Evolutionary conservation across 2,113 vertebrate genomes (phyloP), one percentile per base, ranked within the genome.

Genomic region (Onychorhynchus coronatus): DNA sequence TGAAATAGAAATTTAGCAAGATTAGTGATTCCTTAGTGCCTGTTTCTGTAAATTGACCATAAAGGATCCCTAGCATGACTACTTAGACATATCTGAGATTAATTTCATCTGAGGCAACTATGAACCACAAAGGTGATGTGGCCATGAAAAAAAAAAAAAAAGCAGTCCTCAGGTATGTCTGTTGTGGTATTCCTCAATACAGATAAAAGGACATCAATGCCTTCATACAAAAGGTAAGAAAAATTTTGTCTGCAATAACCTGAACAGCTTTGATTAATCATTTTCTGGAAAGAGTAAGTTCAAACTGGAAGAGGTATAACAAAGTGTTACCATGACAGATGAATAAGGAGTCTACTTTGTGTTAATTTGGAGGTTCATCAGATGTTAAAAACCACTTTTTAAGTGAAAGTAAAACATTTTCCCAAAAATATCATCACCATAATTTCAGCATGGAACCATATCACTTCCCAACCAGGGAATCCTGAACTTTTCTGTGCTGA

Each of bases 1-100:
- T 76, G 75, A 92, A 85, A 90, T 58, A 90, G 62, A 66, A 81
- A 93, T 94, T 80, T 76, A 92, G 88, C 75, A 90, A 93, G 92
- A 88, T 91, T 74, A 86, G 82, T 62, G 46, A 93, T 66, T 89
- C 59, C 67, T 90, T 66, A 76, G 67, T 80, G 71, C 31, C 53
- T 76, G 5, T 92, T 90, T 70, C 88, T 90, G 25, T 92, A 61
- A 95, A 94, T 55, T 2, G 7, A 42, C 55, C 63, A 71, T 87
- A 95, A 95, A 87, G 56, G 31, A 88, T 66, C 17, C 67, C 63
- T 70, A 21, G 31, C n/a, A 39, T 85, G 31, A 35, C 66, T 80
- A 61, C 58, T 85, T 85, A 65, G 27, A 42, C 73, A 44, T 46
- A 76, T 49, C 53, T 65, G 63, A 83, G 41, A 85, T 33, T 47